Percentiles rank a stretch among this genome's conserved stretches.
Conservation (phyloP, 2,888 invertebrate genomes). For the Drosophila neotestacea region DNA sequence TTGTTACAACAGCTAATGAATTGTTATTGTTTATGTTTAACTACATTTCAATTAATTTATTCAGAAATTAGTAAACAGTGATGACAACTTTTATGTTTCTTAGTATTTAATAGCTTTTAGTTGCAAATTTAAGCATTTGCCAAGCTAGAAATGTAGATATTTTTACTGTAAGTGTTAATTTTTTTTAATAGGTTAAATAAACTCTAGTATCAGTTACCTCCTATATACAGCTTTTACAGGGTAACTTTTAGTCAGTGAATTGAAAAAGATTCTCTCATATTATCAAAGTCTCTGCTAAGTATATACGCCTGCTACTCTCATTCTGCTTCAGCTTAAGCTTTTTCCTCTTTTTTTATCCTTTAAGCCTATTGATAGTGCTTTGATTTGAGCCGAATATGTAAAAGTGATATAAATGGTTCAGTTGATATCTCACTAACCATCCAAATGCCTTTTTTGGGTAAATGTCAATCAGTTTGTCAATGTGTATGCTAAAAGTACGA, state of each 20-base stretch:
- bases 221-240: too few relatives aligned
- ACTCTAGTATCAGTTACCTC: too few relatives aligned
- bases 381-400: background rate
- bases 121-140: too few relatives aligned
- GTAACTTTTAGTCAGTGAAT: too few relatives aligned
- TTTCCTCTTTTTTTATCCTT: background rate
- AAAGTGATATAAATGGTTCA: constrained; percentile 20
- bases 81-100: too few relatives aligned
- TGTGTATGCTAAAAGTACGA: constrained; percentile 34
- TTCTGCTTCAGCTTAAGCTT: background rate
- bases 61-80: too few relatives aligned
- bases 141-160: too few relatives aligned
- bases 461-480: constrained; percentile 48
- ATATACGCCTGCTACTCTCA: background rate
- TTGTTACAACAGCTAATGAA: constrained; percentile 1
- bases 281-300: too few relatives aligned
- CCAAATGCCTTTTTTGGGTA: constrained; percentile 14
- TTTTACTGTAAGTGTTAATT: too few relatives aligned
- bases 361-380: constrained; percentile 26
- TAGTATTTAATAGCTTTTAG: too few relatives aligned
- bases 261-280: too few relatives aligned
- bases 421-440: constrained; percentile 6
- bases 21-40: constrained; percentile 1
- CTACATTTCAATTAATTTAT: background rate
- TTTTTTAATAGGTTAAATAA: too few relatives aligned